A percentile compares a stretch with the other conserved stretches of the same genome.
Conservation (phyloP, 2,113 vertebrate genomes). For the Paramisgurnus dabryanus region DNA sequence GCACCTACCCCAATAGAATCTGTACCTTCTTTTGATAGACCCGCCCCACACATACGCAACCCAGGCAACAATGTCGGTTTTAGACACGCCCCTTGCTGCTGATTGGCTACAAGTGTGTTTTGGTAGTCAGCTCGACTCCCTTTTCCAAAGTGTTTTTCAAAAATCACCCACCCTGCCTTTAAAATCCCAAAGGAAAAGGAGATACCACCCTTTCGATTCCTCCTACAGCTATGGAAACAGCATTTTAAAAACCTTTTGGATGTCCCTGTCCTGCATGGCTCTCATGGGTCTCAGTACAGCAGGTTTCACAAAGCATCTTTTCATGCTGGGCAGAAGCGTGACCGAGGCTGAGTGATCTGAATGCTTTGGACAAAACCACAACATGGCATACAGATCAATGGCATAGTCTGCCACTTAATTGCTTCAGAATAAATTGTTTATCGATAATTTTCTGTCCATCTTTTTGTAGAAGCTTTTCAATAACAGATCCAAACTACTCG, state of each 20-base stretch:
- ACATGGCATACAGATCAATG: slow-evolving; percentile 90
- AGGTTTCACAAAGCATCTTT: slow-evolving; percentile 88
- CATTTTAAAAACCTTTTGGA: slow-evolving; percentile 73
- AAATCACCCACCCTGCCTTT: not conserved
- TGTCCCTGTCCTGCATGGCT: slow-evolving; percentile 65
- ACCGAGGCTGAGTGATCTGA: slow-evolving; percentile 78
- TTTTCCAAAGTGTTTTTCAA: too few relatives aligned
- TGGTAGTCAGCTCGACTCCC: too few relatives aligned
- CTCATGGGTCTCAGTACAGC: slow-evolving; percentile 85
- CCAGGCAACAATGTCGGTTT: too few relatives aligned
- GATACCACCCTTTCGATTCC: slow-evolving; percentile 78
- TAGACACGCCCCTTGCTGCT: too few relatives aligned
- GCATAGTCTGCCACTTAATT: slow-evolving; percentile 79
- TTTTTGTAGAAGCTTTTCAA: slow-evolving; percentile 82
- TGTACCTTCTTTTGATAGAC: too few relatives aligned
- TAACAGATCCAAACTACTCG: slow-evolving; percentile 78
- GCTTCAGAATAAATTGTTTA: slow-evolving; percentile 85
- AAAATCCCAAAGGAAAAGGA: slow-evolving; percentile 82
- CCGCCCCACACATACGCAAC: too few relatives aligned
- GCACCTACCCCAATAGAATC: too few relatives aligned
- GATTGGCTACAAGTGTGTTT: too few relatives aligned
- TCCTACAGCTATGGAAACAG: slow-evolving; percentile 82
- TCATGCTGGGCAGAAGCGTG: slow-evolving; percentile 82
- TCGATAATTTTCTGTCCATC: slow-evolving; percentile 86
- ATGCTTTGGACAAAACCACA: slow-evolving; percentile 86